Percentiles rank a stretch among this genome's conserved stretches.
Evolutionary conservation across 2,888 invertebrate species (phyloP).

Genomic region (Sesia apiformis): DNA sequence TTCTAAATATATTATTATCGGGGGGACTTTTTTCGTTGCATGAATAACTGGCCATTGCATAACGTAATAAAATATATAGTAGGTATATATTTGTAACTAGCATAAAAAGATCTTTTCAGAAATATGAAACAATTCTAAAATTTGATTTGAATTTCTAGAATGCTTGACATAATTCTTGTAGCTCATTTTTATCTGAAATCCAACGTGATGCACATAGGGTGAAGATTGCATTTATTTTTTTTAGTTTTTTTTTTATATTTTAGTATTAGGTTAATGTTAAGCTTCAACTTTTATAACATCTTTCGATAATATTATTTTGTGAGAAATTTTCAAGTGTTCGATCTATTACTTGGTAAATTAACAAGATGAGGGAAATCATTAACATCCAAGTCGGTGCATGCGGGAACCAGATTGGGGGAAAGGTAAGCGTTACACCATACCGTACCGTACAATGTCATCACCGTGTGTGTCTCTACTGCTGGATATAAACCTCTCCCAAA

Average conservation of each 20-base stretch:
- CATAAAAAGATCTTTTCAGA: neutral
- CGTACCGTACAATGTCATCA: too few species aligned
- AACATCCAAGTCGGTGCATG: constrained; percentile 86
- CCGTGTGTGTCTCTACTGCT: too few species aligned
- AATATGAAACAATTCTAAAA: constrained; percentile 29
- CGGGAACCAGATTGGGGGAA: constrained; percentile 71
- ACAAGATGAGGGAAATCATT: constrained; percentile 85
- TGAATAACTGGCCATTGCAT: neutral
- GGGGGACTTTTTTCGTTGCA: neutral
- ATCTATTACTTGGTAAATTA: constrained; percentile 26
- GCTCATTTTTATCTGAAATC: constrained; percentile 44
- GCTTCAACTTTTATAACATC: constrained; percentile 36
- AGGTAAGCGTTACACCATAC: constrained; percentile 51
- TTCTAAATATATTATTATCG: neutral
- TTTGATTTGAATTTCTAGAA: constrained; percentile 18
- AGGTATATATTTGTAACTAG: neutral
- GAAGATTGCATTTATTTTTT: constrained; percentile 35
- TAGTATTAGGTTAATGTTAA: constrained; percentile 64
- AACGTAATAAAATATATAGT: neutral
- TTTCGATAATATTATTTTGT: constrained; percentile 29
- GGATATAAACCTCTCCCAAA: too few species aligned
- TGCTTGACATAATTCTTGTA: constrained; percentile 6
- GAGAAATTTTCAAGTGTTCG: constrained; percentile 53
- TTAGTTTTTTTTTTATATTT: constrained; percentile 37
- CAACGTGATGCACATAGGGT: constrained; percentile 51